Conservation (phyloP, 2,797 vertebrate genomes). For the Choloepus didactylus region DNA sequence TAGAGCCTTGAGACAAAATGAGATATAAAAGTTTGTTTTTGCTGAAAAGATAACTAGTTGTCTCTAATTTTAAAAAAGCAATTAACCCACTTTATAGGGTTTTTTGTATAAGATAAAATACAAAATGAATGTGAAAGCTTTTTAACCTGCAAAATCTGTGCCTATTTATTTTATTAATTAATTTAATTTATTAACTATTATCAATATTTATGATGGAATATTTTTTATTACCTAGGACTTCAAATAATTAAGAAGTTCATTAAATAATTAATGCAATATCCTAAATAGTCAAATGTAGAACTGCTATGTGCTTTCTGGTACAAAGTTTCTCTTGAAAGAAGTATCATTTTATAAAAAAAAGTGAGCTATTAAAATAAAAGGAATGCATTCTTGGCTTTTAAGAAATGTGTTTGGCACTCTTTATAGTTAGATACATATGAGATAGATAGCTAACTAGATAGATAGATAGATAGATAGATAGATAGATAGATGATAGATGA, state of each 20-base stretch:
- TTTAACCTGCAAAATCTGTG: neutral
- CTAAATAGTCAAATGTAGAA: neutral
- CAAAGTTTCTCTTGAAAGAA: neutral
- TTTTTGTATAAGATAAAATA: constrained; percentile 49
- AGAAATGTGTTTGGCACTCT: neutral
- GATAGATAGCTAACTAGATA: neutral
- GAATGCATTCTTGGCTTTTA: neutral
- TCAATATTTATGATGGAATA: neutral
- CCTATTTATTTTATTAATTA: constrained; percentile 32
- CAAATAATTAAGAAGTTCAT: constrained; percentile 32
- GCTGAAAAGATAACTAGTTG: constrained; percentile 11
- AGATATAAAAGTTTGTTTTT: neutral
- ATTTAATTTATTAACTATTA: constrained; percentile 31
- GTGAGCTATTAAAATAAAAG: neutral
- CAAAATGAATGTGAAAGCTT: constrained; percentile 4
- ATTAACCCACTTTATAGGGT: neutral
- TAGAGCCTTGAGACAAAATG: neutral
- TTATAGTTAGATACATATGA: no score
- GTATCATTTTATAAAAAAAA: neutral
- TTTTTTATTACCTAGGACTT: neutral
- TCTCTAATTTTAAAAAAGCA: constrained; percentile 44
- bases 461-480: neutral
- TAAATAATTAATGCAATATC: neutral
- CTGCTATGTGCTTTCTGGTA: neutral
- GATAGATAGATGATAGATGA: no score